Conservation (phyloP, 2,797 vertebrate species). For the Lepilemur ruficaudatus region DNA sequence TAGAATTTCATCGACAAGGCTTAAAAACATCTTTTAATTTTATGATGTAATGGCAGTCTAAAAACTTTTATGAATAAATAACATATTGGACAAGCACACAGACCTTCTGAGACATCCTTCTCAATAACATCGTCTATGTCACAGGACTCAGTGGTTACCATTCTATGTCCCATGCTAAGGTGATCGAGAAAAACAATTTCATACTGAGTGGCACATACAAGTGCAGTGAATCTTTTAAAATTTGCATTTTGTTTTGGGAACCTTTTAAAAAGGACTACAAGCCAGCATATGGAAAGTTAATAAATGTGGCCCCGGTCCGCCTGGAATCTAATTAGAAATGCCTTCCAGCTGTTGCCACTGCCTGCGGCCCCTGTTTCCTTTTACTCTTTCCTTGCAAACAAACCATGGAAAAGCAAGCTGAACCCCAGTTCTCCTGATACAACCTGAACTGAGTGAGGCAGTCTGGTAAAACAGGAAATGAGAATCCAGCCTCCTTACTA, state of each 20-base stretch:
- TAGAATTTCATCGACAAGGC: slow-evolving; percentile 24
- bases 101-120: background rate
- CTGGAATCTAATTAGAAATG: slow-evolving; percentile 51
- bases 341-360: slow-evolving; percentile 47
- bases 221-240: slow-evolving; percentile 21
- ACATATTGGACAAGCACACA: background rate
- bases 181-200: slow-evolving; percentile 12
- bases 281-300: slow-evolving; percentile 37
- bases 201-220: background rate
- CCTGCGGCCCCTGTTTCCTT: background rate
- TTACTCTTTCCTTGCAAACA: background rate
- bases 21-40: slow-evolving; percentile 25
- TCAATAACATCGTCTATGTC: background rate
- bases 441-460: background rate
- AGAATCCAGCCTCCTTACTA: background rate
- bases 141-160: background rate
- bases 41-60: slow-evolving; percentile 13
- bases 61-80: slow-evolving; percentile 12
- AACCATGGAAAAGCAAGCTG: background rate
- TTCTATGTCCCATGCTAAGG: background rate
- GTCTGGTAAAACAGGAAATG: background rate
- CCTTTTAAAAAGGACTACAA: slow-evolving; percentile 15
- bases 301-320: background rate
- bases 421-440: background rate
- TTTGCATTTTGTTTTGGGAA: slow-evolving; percentile 35